Evolutionary conservation across 1,140 invertebrate species (phyloP), one percentile per base, ranked within the genome.

Genomic region (Drosophila kurseongensis): DNA sequence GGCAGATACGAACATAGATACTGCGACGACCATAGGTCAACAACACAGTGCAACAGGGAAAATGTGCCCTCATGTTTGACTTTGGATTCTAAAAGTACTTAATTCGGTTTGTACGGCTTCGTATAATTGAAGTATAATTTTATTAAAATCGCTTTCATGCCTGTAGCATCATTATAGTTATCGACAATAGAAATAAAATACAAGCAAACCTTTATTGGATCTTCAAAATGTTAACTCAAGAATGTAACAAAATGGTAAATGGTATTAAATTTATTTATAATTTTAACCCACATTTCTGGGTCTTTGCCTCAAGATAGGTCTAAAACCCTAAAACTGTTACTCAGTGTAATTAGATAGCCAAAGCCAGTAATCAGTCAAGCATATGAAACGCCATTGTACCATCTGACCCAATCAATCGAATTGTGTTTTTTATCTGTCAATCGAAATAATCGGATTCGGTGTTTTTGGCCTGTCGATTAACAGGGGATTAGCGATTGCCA

Each of bases 371-470:
- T 72, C 68, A 72, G 45, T 60, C 52, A 45, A 58, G 67, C 67
- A 72, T 60, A 45, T 73, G 55, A 52, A 45, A 23, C 0, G 38
- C 27, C 47, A 72, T 73, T 73, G 66, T 51, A 38, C 27, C 12
- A 23, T 13, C 27, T 60, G 54, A 73, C 23, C 66, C 38, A 72
- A 59, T 73, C 67, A 73, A 69, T 13, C 36, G 32, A 72, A 50
- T 45, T 71, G 27, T 45, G 40, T 44, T 35, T 16, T 67, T 29
- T 38, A 14, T 58, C 38, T 60, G 16, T 63, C 42, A 35, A 47
- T 47, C 56, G 36, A 48, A 62, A 62, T 62, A 23, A 40, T 38
- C n/a, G 13, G 18, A 59, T 47, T 16, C 7, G 18, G 8, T 10
- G 29, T 27, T n/a, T 48, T 48, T 29, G 1, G 7, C 7, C 23